phyloP scores from a whole-genome alignment of 2,113 vertebrate genomes.

The Perccottus glenii region DNA sequence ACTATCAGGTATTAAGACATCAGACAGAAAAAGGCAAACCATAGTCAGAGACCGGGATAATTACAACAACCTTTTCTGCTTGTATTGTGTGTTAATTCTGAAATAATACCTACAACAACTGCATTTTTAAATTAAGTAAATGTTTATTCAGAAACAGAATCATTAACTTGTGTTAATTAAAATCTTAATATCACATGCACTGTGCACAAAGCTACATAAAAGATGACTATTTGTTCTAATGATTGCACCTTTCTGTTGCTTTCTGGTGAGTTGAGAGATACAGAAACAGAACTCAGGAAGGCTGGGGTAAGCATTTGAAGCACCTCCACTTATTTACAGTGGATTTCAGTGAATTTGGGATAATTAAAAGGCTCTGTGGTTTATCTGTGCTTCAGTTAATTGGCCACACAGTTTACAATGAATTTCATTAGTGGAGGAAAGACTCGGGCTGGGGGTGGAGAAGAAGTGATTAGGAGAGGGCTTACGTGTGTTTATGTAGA shows the following conservation, averaged over 20 bases:
- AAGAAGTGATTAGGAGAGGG: conserved; percentile 39
- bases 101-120: conserved; percentile 50
- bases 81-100: conserved; percentile 3
- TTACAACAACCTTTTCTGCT: conserved; percentile 20
- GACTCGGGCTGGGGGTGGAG: conserved; percentile 22
- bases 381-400: conserved; percentile 72
- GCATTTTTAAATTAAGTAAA: conserved; percentile 42
- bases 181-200: conserved; percentile 47
- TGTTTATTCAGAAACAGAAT: conserved; percentile 40
- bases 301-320: conserved; percentile 12
- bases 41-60: conserved; percentile 7
- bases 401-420: conserved; percentile 68
- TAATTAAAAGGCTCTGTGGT: conserved; percentile 64
- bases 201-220: conserved; percentile 32
- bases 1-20: conserved; percentile 28
- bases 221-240: conserved; percentile 44
- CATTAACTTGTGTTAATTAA: conserved; percentile 67
- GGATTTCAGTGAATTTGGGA: conserved; percentile 45
- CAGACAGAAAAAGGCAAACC: not conserved
- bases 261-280: conserved; percentile 20
- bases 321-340: conserved; percentile 54
- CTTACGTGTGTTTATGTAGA: conserved; percentile 5
- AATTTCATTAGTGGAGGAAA: conserved; percentile 62
- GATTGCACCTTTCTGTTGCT: conserved; percentile 34
- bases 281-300: conserved; percentile 1